Percentiles rank a stretch among this genome's conserved stretches.
Evolutionary conservation across 2,888 invertebrate species (phyloP).

Genomic region (Dendrolimus pini): DNA sequence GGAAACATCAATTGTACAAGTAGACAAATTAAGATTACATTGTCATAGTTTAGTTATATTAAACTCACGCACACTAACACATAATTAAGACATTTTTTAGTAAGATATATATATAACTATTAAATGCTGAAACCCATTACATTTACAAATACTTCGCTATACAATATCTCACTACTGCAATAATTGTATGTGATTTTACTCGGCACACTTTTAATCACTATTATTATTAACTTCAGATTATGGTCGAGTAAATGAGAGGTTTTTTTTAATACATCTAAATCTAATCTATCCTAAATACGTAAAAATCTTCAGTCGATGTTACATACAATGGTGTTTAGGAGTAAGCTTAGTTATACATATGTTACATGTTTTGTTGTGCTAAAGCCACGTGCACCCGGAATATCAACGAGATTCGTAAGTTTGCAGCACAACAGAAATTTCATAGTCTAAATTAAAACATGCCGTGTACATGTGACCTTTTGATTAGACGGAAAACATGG

Average conservation of each 20-base stretch:
- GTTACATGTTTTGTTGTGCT: conserved; percentile 19
- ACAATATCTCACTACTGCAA: conserved; percentile 55
- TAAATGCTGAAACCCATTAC: conserved; percentile 66
- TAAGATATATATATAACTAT: conserved; percentile 29
- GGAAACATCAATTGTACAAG: conserved; percentile 40
- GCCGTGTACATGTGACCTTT: conserved; percentile 28
- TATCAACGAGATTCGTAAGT: conserved; percentile 26
- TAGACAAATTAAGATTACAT: conserved; percentile 24
- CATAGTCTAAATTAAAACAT: conserved; percentile 32
- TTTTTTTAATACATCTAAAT: conserved; percentile 36
- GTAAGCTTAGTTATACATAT: conserved; percentile 35
- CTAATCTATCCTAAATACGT: conserved; percentile 52
- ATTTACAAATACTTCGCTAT: conserved; percentile 48
- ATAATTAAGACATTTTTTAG: conserved; percentile 37
- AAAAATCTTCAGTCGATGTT: conserved; percentile 75
- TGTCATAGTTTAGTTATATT: conserved; percentile 27
- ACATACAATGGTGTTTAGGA: conserved; percentile 70
- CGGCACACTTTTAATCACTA: conserved; percentile 16
- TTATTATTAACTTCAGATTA: conserved; percentile 31
- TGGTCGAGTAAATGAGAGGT: conserved; percentile 28
- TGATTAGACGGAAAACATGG: conserved; percentile 36
- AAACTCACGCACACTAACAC: conserved; percentile 62
- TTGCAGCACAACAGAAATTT: conserved; percentile 16
- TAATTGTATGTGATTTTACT: conserved; percentile 33
- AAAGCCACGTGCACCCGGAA: conserved; percentile 27